Conservation (phyloP, 2,113 vertebrate species). For the Triplophysa siluroides region DNA sequence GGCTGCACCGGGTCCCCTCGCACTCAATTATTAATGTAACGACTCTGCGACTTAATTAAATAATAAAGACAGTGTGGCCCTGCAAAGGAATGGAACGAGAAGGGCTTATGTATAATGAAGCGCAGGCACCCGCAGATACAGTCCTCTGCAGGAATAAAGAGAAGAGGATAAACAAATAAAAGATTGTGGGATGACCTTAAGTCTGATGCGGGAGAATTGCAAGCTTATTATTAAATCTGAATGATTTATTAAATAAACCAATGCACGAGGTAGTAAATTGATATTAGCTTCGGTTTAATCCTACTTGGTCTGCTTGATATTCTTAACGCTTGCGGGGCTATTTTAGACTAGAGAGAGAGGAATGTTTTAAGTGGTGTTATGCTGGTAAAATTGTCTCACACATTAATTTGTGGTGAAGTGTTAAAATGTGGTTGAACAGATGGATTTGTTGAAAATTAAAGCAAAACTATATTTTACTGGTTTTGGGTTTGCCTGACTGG, state of each 20-base stretch:
- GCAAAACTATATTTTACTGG: too few relatives aligned
- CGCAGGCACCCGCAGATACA: conserved; percentile 31
- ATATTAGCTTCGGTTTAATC: conserved; percentile 50
- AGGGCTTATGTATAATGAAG: conserved; percentile 60
- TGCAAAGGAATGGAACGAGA: conserved; percentile 76
- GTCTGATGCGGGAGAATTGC: conserved; percentile 21
- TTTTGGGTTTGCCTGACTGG: too few relatives aligned
- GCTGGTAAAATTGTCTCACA: neutral
- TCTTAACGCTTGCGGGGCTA: conserved; percentile 2
- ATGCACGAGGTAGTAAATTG: conserved; percentile 47
- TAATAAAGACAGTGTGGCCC: conserved; percentile 76
- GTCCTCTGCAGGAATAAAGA: conserved; percentile 35
- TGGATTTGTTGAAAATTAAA: too few relatives aligned
- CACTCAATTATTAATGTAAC: conserved; percentile 82
- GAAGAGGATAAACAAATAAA: conserved; percentile 54
- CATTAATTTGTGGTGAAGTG: neutral
- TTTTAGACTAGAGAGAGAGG: conserved; percentile 25
- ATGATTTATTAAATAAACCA: conserved; percentile 52
- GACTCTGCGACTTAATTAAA: conserved; percentile 79
- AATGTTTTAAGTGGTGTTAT: conserved; percentile 19
- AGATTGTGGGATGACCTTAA: conserved; percentile 42
- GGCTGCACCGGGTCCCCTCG: conserved; percentile 75
- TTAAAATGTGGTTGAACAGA: too few relatives aligned
- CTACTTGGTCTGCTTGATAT: conserved; percentile 23
- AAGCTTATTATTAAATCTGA: conserved; percentile 39